phyloP scores from a whole-genome alignment of 2,888 invertebrate genomes.

The Tillus elongatus region DNA sequence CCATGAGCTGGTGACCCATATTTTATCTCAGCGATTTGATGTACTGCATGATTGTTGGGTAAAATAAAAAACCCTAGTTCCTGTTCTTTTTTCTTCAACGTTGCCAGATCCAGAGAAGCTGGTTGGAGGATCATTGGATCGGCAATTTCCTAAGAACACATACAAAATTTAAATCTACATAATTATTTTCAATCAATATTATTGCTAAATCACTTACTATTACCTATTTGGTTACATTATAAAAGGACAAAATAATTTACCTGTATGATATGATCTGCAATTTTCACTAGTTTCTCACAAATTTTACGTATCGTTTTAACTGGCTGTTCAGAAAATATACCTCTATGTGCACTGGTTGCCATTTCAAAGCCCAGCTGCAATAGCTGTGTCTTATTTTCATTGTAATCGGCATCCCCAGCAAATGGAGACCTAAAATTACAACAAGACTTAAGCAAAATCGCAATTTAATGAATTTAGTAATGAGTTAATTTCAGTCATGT shows the following conservation, averaged over 20 bases:
- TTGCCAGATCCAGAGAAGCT: constrained; percentile 79
- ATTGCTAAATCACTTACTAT: too few relatives aligned
- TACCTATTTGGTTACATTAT: too few relatives aligned
- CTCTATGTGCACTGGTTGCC: constrained; percentile 83
- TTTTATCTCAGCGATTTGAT: constrained; percentile 81
- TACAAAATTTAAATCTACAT: too few relatives aligned
- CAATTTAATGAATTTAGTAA: not conserved
- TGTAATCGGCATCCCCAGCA: constrained; percentile 58
- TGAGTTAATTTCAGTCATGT: too few relatives aligned
- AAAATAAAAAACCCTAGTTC: constrained; percentile 85
- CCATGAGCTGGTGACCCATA: constrained; percentile 88
- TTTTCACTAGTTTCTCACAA: constrained; percentile 64
- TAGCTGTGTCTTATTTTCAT: constrained; percentile 60
- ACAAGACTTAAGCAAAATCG: not conserved
- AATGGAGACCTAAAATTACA: constrained; percentile 46
- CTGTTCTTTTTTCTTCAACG: constrained; percentile 76
- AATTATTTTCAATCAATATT: too few relatives aligned
- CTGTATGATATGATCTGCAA: constrained; percentile 80
- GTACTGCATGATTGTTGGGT: constrained; percentile 71
- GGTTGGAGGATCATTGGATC: constrained; percentile 90
- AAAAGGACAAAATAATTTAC: too few relatives aligned
- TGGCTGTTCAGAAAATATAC: constrained; percentile 80
- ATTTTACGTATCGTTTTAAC: constrained; percentile 64
- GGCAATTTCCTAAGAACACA: constrained; percentile 54
- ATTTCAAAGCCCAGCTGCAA: constrained; percentile 75